Evolutionary conservation across 2,797 vertebrate genomes (phyloP), one percentile per base, ranked within the genome.

Genomic region (Crax fasciolata): DNA sequence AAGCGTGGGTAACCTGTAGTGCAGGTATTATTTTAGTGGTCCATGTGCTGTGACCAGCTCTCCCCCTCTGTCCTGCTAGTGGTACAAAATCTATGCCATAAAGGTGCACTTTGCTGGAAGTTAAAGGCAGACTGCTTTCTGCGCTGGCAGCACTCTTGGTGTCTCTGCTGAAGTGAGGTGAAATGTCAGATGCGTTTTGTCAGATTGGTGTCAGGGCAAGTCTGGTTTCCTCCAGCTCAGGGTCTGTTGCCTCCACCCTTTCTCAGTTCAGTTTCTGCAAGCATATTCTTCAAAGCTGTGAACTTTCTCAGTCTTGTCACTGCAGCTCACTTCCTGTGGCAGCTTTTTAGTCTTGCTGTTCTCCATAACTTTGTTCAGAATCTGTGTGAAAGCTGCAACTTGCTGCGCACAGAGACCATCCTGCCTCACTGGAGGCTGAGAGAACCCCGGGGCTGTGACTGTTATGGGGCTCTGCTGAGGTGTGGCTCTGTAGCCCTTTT

Each of bases 301-400:
- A 58, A 19, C 39, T 75, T 51, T 49, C 43, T 83, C 13, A 10
- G 10, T 39, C 30, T 59, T 55, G 68, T 41, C 74, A 61, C 89
- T 92, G 72, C n/a, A 62, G 41, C 81, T 82, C 3, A 13, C 61
- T 95, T 96, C 96, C 82, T 90, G 70, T 46, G 46, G 9, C 32
- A 67, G 79, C 41, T 28, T 58, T 41, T 24, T 65, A 54, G 21
- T 63, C 65, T 62, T 35, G 62, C 75, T 68, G 27, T 55, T 21
- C 30, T 76, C 59, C n/a, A 1, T 52, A n/a, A n/a, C 4, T 3
- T 13, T 6, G 32, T 35, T 78, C 2, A 67, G 71, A 18, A 43
- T 73, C 77, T 65, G 39, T 25, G 52, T 39, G 62, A 43, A 48
- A 55, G 58, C 43, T 66, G 66, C 81, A 54, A 65, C 48, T 48